Base-by-base conservation (phyloP, 2,113 vertebrate genomes). In the Pontoporia blainvillei region DNA sequence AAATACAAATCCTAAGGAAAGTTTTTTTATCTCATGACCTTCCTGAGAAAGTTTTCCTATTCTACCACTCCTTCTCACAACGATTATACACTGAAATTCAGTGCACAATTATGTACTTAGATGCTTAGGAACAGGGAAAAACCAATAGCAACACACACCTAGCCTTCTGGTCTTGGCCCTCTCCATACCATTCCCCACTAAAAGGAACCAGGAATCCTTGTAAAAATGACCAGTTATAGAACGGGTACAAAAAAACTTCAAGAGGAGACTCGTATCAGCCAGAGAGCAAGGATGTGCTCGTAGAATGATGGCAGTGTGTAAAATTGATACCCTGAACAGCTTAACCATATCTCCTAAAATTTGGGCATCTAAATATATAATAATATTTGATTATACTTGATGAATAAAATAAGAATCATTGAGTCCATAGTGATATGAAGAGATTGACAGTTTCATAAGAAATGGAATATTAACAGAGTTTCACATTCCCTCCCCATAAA, bases 61-160 rank as follows among this genome's bases (percentile, higher is more conserved):
- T 12, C 73, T 21, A 34, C 73, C 44, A 34, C 20, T 49, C 44
- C 31, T 76, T 34, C 73, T 49, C 44, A 76, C 73, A 76, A 34
- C 44, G 31, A 76, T 12, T 31, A 34, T 44, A 75, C 18, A 21
- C 3, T 29, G 46, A 49, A 76, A 34, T 46, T 72, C 59, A 66
- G 23, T 17, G 44, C n/a, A 44, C 54, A 18, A 8, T 78, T 25
- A 73, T 0, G 62, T 25, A 62, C 31, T n/a, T n/a, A 20, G 6
- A 12, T 76, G 12, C n/a, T 79, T 34, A 67, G 23, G 8, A 67
- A 46, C 1, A 23, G 31, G 18, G 21, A 34, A 1, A 61, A 49
- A 8, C 3, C 4, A 6, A 25, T 4, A 86, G 14, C 0, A 25
- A 21, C 61, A 61, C 1, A 41, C 2, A 39, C 1, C 23, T 14